Evolutionary conservation across 1,140 invertebrate species (phyloP).

Genomic region (Meloidogyne floridensis): DNA sequence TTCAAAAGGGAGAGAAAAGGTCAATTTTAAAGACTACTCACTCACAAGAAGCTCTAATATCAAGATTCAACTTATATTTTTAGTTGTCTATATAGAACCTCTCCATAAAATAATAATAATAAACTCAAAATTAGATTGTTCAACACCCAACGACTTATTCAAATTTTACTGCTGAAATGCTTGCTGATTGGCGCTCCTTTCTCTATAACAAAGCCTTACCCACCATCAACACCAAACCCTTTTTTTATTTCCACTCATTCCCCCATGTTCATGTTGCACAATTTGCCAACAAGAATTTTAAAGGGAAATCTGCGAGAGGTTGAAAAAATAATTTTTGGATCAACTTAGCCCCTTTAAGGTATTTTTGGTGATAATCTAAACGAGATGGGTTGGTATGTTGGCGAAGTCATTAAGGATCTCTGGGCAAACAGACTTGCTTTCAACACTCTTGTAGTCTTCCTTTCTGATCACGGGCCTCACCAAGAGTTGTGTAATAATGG

Average conservation of each 20-base stretch:
- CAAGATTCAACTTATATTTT: too few species aligned
- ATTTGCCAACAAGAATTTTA: conserved; percentile 59
- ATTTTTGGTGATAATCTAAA: conserved; percentile 53
- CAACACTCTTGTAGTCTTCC: conserved; percentile 51
- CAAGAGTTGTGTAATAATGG: conserved; percentile 64
- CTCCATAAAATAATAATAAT: too few species aligned
- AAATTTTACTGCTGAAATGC: conserved; percentile 57
- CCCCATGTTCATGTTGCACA: conserved; percentile 64
- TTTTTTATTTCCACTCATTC: conserved; percentile 67
- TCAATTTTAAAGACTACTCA: too few species aligned
- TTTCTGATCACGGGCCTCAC: conserved; percentile 66
- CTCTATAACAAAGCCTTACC: conserved; percentile 35
- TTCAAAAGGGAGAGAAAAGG: too few species aligned
- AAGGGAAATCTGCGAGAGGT: conserved; percentile 52
- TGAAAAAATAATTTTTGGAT: not conserved
- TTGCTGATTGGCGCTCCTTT: conserved; percentile 64
- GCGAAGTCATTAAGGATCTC: conserved; percentile 55
- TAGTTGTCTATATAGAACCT: too few species aligned
- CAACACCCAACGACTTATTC: conserved; percentile 65
- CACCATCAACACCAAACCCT: conserved; percentile 41
- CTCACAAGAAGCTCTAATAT: too few species aligned
- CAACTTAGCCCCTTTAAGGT: conserved; percentile 8
- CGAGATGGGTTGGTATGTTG: conserved; percentile 66
- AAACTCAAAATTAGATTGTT: conserved; percentile 42
- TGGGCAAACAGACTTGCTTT: conserved; percentile 24